Evolutionary conservation across 2,888 invertebrate species (phyloP), one percentile per base, ranked within the genome.

Genomic region (Danaus chrysippus): DNA sequence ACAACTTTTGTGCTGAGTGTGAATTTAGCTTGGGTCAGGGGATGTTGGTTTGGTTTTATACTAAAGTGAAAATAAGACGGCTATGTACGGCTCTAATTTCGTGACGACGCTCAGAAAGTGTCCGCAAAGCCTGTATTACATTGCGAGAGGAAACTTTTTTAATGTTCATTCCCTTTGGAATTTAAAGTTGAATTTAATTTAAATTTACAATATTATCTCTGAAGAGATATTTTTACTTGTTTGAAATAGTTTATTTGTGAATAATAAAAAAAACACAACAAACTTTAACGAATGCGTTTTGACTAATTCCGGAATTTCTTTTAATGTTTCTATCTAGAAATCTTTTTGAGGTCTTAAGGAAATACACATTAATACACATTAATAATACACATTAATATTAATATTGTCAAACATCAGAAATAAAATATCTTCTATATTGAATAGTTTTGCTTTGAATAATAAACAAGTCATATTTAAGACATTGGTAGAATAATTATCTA

Each of bases 21-120:
- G 64, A 69, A 71, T 64, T 73, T 64, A 65, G 56, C 72, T 72
- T 58, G 70, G 79, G 65, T 72, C 83, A 68, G 41, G 57, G 56
- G 59, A 68, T 62, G 69, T 65, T 81, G 83, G 86, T 62, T 65
- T 59, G 65, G 72, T 75, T 76, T 77, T 76, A 73, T 74, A 76
- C 71, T 73, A 79, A 85, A 85, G 84, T 86, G 84, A 84, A 86
- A 85, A 85, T 84, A 83, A 82, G 76, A 77, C 73, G 69, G 74
- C 71, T 73, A 73, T 76, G 74, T 77, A 69, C 76, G 75, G 73
- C 71, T 79, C 78, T 84, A 84, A 86, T 85, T 83, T 82, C 70
- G 78, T 76, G 78, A 79, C 77, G 76, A 75, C 68, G 67, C 64
- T 72, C 71, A 66, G 68, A 65, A 70, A 70, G 74, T 77, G 81